Conservation (phyloP, 2,113 vertebrate genomes). For the Xiphophorus couchianus region DNA sequence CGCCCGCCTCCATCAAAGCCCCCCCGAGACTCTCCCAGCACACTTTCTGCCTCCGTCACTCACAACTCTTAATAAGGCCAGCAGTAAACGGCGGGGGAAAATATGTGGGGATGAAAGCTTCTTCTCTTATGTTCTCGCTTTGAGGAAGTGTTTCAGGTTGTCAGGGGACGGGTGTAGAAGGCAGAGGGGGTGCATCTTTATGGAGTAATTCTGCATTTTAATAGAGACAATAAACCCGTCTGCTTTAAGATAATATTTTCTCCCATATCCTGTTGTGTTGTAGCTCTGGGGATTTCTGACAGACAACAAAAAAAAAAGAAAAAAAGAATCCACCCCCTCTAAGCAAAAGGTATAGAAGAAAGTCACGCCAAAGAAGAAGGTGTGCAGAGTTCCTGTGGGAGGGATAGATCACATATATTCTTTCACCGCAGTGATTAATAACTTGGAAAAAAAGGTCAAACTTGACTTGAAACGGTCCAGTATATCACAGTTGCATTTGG, state of each 20-base stretch:
- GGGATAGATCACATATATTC: conserved; percentile 75
- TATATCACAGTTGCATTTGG: conserved; percentile 79
- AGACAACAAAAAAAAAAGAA: conserved; percentile 42
- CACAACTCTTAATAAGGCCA: conserved; percentile 81
- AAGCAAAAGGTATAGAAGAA: conserved; percentile 50
- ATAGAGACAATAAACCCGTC: conserved; percentile 76
- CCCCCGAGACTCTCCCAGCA: conserved; percentile 65
- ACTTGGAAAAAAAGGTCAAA: conserved; percentile 80
- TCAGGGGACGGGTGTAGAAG: conserved; percentile 35
- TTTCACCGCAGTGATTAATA: conserved; percentile 79
- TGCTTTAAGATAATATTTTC: conserved; percentile 75
- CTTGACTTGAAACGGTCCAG: conserved; percentile 76
- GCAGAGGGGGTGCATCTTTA: conserved; percentile 55
- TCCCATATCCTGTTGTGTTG: conserved; percentile 64
- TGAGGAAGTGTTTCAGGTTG: conserved; percentile 70
- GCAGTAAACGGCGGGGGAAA: conserved; percentile 71
- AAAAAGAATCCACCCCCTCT: conserved; percentile 21
- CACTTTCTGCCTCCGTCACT: conserved; percentile 67
- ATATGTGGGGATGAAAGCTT: conserved; percentile 75
- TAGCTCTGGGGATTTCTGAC: conserved; percentile 54
- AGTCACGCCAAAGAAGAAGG: conserved; percentile 59
- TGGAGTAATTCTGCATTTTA: conserved; percentile 69
- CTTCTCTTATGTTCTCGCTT: conserved; percentile 70
- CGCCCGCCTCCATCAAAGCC: conserved; percentile 64
- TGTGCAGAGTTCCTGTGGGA: conserved; percentile 67